A percentile compares a stretch with the other conserved stretches of the same genome.
phyloP scores from a whole-genome alignment of 2,113 vertebrate species.

The Neodon shergylaensis region DNA sequence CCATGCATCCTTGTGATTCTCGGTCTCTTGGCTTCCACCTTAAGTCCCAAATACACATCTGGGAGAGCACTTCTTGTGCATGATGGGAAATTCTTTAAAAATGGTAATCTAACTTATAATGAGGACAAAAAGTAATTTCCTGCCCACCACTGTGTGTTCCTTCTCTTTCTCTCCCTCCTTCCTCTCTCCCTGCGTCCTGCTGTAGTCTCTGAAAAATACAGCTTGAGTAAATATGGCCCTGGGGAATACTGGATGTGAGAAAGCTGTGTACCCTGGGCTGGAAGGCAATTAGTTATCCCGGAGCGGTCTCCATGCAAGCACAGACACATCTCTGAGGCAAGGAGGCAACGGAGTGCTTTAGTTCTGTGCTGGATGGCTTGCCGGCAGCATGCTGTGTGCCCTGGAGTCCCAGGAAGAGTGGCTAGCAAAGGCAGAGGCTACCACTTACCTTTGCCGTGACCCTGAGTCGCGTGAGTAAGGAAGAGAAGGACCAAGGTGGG shows the following conservation, averaged over 20 bases:
- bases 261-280: conserved; percentile 71
- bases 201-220: conserved; percentile 52
- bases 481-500: background rate
- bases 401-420: conserved; percentile 34
- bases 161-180: conserved; percentile 1
- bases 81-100: conserved; percentile 68
- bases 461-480: background rate
- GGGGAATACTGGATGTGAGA: conserved; percentile 81
- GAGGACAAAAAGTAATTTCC: conserved; percentile 70
- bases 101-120: conserved; percentile 61
- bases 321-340: conserved; percentile 65
- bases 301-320: conserved; percentile 66
- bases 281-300: conserved; percentile 63
- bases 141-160: background rate
- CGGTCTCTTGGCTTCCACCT: background rate
- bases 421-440: background rate
- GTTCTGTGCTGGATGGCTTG: conserved; percentile 72
- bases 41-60: background rate
- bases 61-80: background rate
- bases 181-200: background rate
- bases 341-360: conserved; percentile 78
- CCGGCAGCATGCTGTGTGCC: conserved; percentile 74
- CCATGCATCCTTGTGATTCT: background rate
- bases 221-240: conserved; percentile 72
- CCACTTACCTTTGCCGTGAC: background rate